Percentiles rank a stretch among this genome's conserved stretches.
Evolutionary conservation across 2,113 vertebrate genomes (phyloP).

Genomic region (Salvelinus alpinus): DNA sequence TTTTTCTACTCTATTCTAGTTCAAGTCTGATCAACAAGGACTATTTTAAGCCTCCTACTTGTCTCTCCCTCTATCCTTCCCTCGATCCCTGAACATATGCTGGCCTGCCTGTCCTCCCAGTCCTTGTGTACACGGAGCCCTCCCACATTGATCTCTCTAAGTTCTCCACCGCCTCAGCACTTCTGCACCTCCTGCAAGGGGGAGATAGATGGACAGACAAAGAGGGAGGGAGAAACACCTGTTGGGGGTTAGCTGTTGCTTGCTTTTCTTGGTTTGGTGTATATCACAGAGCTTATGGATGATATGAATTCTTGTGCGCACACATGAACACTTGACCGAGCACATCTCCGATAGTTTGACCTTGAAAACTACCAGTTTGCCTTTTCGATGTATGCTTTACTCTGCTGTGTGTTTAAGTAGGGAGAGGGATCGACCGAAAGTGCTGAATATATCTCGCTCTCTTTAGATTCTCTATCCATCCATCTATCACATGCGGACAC

Average conservation of each 20-base stretch:
- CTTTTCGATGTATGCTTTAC: neutral
- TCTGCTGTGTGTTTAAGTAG: neutral
- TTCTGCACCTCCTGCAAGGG: constrained; percentile 12
- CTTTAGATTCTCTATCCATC: too few relatives aligned
- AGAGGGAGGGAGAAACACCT: neutral
- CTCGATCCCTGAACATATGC: neutral
- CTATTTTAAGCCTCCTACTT: constrained; percentile 32
- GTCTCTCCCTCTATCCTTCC: neutral
- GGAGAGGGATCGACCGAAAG: neutral
- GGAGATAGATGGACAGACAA: neutral
- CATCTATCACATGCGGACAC: neutral
- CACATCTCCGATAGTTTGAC: neutral
- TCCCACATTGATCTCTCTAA: constrained; percentile 43
- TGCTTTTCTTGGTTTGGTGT: neutral
- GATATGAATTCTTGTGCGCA: neutral
- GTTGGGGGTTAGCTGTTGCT: neutral
- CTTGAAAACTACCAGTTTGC: neutral
- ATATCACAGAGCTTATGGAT: too few relatives aligned
- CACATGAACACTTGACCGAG: neutral
- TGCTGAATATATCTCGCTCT: neutral
- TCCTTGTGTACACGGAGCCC: constrained; percentile 16
- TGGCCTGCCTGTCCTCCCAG: neutral
- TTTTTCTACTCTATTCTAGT: constrained; percentile 13
- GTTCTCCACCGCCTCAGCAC: constrained; percentile 33
- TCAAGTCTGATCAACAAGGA: constrained; percentile 33